Conservation (phyloP, 2,113 vertebrate genomes). For the Lampris incognitus region DNA sequence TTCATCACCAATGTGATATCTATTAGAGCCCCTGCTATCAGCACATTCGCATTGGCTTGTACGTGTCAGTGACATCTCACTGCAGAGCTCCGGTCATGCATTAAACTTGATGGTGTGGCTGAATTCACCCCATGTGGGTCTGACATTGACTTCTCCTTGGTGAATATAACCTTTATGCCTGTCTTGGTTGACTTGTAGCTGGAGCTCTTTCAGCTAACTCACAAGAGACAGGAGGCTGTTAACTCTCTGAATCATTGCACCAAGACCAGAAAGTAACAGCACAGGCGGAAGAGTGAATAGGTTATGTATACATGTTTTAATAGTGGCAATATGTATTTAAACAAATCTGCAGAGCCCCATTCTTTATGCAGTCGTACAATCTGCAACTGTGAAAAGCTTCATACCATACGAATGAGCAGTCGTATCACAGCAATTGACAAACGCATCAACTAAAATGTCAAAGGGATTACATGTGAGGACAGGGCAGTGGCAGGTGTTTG, state of each 20-base stretch:
- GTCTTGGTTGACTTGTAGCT: background rate
- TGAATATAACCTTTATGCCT: background rate
- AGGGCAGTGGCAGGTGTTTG: background rate
- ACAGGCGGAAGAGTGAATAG: background rate
- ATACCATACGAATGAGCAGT: slow-evolving; percentile 15
- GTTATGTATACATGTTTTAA: background rate
- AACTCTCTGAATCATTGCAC: background rate
- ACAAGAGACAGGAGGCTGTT: slow-evolving; percentile 9
- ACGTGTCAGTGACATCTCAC: background rate
- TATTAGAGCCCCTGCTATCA: too few relatives aligned
- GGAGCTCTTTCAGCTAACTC: background rate
- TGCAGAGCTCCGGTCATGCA: slow-evolving; percentile 7
- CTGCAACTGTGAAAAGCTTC: slow-evolving; percentile 7
- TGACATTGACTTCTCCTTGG: background rate
- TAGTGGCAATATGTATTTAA: background rate
- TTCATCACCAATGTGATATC: too few relatives aligned
- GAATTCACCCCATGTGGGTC: background rate
- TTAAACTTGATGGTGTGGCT: slow-evolving; percentile 13
- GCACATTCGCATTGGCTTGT: too few relatives aligned
- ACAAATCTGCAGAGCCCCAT: background rate
- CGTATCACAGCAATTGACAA: slow-evolving; percentile 8
- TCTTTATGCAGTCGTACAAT: background rate
- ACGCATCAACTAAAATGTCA: background rate
- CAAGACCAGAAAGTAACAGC: background rate
- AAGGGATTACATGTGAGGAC: slow-evolving; percentile 47